A percentile compares a stretch with the other conserved stretches of the same genome.
Conservation (phyloP, 2,888 invertebrate species). For the Pachymerium ferrugineum region DNA sequence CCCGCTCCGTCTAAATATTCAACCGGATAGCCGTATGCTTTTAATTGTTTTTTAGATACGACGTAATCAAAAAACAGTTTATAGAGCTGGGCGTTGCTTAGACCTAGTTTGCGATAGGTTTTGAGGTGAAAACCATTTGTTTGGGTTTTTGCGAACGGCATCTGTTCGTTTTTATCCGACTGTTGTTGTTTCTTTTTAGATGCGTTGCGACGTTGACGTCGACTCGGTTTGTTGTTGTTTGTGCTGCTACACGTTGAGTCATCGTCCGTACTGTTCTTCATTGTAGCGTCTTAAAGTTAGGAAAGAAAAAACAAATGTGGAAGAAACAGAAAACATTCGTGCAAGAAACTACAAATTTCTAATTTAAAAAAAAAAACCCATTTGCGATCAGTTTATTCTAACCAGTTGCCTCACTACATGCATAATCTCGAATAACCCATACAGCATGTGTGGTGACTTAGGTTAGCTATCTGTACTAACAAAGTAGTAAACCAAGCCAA, state of each 20-base stretch:
- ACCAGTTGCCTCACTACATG: too few species aligned
- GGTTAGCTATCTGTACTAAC: too few species aligned
- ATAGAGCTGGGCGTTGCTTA: slow-evolving; percentile 55
- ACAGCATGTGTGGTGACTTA: too few species aligned
- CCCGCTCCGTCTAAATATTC: slow-evolving; percentile 58
- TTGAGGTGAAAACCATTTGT: neutral
- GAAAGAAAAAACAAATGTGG: too few species aligned
- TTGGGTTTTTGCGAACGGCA: slow-evolving; percentile 48
- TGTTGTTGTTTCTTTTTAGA: slow-evolving; percentile 42
- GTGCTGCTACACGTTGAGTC: slow-evolving; percentile 31
- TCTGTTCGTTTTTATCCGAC: slow-evolving; percentile 54
- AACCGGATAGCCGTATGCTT: slow-evolving; percentile 66
- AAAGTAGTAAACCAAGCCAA: too few species aligned
- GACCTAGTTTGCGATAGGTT: slow-evolving; percentile 46
- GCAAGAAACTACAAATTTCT: too few species aligned
- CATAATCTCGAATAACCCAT: too few species aligned
- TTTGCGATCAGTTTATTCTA: too few species aligned
- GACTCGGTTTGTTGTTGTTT: slow-evolving; percentile 35
- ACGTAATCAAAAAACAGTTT: slow-evolving; percentile 58
- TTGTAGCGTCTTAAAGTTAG: too few species aligned
- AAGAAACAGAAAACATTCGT: too few species aligned
- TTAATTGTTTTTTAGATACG: slow-evolving; percentile 58
- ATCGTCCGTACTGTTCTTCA: slow-evolving; percentile 14
- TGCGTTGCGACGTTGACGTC: slow-evolving; percentile 35
- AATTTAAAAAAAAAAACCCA: too few species aligned